Evolutionary conservation across 1,140 invertebrate genomes (phyloP), one percentile per base, ranked within the genome.

Genomic region (Aphaenogaster floridana): DNA sequence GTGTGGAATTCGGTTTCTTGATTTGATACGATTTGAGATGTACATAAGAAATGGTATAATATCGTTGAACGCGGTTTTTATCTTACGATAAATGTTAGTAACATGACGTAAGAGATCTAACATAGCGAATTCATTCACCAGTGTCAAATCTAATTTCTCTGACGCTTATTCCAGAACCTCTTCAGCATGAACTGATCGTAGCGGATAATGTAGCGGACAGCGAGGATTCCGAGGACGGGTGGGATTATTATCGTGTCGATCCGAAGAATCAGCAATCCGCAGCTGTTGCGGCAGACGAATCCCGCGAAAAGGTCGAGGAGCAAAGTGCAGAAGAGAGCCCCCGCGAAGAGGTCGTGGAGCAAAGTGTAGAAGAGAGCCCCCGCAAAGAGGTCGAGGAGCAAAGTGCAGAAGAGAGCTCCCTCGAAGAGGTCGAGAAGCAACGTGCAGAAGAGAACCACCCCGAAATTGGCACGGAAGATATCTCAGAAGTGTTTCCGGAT

Each of bases 221-320:
- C 90, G 97, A 97, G 84, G 97, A 97, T 89, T 97, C 97, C 88
- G 97, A 97, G 94, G 97, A 97, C 97, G 97, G 97, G 96, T 97
- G 97, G 97, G 97, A 97, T 93, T 97, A 97, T 92, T 97, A 96
- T 92, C 97, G 96, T 91, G 96, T 96, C 85, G 96, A 97, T 88
- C 96, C 96, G 81, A 96, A 96, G 69, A 95, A 94, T 81, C 89
- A 91, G 15, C 93, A 94, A 59, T 88, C 92, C 13, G 74, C 88
- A 28, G 36, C 78, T 21, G 50, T 50, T n/a, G 34, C 52, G 7
- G 11, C 17, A 45, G 79, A 88, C 61, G 81, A 89, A 57, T 72
- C 80, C 1, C 39, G n/a, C 13, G 85, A 92, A 71, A 42, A 36
- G 11, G 57, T 36, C 28, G 77, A 84, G 54, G 63, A 88, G 9